These are phyloP conservation scores for Oscheius sp. DNA, from an alignment of 2,888 invertebrate species.

Conservation along the genomic window DNA sequence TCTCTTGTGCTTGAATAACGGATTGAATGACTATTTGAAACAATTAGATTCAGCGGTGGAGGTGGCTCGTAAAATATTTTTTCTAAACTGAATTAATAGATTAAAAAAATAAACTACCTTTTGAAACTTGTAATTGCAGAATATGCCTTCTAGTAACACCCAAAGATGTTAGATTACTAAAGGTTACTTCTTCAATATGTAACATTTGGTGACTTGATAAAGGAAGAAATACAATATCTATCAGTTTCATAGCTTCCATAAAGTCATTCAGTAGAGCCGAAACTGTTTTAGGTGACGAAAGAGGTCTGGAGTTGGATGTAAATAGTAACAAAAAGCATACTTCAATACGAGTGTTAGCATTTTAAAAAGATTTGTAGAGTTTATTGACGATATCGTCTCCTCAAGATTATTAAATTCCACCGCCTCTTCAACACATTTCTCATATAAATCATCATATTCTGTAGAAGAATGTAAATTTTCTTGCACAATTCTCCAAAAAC, in stretches of 20 bases:
- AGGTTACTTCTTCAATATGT: constrained; percentile 1
- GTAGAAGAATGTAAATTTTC: not conserved
- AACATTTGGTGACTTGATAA: constrained; percentile 18
- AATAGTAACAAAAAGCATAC: not conserved
- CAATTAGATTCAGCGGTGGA: constrained; percentile 1
- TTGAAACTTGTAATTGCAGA: not conserved
- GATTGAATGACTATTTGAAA: not conserved
- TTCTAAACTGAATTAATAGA: not conserved
- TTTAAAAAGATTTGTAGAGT: not conserved
- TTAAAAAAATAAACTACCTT: not conserved
- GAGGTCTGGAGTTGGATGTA: not conserved
- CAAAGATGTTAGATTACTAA: not conserved
- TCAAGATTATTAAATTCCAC: constrained; percentile 9
- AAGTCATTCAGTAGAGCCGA: not conserved
- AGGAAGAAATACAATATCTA: constrained; percentile 1
- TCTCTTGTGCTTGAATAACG: not conserved
- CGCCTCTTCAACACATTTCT: not conserved
- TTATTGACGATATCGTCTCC: not conserved
- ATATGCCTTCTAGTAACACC: constrained; percentile 14
- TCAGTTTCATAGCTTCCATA: constrained; percentile 9
- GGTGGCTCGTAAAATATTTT: constrained; percentile 7
- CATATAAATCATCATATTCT: constrained; percentile 8
- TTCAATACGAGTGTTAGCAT: not conserved
- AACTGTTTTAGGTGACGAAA: not conserved
- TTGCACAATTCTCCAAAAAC: not conserved